Evolutionary conservation across 2,797 vertebrate species (phyloP).

Genomic region (Oophaga sylvatica): DNA sequence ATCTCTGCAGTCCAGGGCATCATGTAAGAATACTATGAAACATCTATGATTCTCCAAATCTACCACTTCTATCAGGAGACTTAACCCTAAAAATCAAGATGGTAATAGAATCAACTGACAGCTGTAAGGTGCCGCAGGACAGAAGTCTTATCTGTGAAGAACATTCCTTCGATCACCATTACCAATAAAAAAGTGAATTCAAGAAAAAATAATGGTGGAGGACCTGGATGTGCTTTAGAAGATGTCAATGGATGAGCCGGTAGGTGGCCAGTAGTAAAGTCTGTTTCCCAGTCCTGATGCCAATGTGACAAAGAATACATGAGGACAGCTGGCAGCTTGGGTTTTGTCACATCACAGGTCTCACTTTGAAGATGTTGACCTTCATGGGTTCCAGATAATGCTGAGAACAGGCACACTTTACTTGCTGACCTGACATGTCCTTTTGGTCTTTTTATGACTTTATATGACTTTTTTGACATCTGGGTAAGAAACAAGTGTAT

Average conservation of each 20-base stretch:
- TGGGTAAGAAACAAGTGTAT: constrained; percentile 3
- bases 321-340: background rate
- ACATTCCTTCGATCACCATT: background rate
- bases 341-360: background rate
- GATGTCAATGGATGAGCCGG: background rate
- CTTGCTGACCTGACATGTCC: background rate
- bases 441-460: constrained; percentile 15
- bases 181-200: background rate
- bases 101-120: background rate
- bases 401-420: constrained; percentile 11
- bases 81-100: background rate
- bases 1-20: background rate
- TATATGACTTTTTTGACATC: background rate
- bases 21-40: background rate
- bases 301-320: background rate
- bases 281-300: background rate
- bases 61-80: background rate
- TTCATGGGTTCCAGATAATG: background rate
- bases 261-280: background rate
- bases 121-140: background rate
- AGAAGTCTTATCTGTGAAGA: background rate
- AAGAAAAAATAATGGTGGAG: background rate
- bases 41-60: background rate
- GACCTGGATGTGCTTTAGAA: background rate
- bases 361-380: background rate